phyloP scores from a whole-genome alignment of 1,140 invertebrate species.

The Zaprionus inermis region DNA sequence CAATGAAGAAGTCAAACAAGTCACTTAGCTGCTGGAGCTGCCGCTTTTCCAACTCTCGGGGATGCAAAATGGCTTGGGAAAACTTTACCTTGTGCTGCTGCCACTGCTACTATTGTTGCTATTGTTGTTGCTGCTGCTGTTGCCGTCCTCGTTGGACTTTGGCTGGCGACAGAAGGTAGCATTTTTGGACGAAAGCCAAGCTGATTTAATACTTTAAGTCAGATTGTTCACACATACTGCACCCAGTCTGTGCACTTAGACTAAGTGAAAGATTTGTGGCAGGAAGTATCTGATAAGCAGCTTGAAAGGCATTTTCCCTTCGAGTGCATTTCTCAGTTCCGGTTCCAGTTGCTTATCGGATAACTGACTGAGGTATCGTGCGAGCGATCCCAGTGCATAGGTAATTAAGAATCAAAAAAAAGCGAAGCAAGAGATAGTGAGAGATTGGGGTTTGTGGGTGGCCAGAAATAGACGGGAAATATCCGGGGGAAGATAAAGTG shows the following conservation, averaged over 20 bases:
- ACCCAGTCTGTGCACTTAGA: conserved; percentile 27
- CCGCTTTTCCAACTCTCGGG: conserved; percentile 5
- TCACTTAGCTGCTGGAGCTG: conserved; percentile 58
- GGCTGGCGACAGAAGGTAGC: conserved; percentile 9
- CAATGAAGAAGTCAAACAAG: conserved; percentile 76
- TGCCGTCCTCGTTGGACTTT: background rate
- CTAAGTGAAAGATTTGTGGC: conserved; percentile 61
- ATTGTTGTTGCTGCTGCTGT: background rate
- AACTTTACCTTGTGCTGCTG: conserved; percentile 19
- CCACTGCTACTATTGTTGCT: background rate
- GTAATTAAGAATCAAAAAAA: conserved; percentile 31
- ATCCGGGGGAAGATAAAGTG: background rate
- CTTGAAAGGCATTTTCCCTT: conserved; percentile 18
- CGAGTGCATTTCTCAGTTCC: conserved; percentile 12
- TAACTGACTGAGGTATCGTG: conserved; percentile 6
- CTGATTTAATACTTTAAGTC: conserved; percentile 68
- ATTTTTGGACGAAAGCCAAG: conserved; percentile 62
- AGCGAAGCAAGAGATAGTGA: background rate
- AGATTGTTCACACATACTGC: conserved; percentile 17
- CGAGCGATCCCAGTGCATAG: conserved; percentile 27
- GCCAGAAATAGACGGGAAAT: conserved; percentile 3
- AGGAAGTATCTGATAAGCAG: conserved; percentile 67
- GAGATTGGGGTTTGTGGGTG: conserved; percentile 6
- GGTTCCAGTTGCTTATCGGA: conserved; percentile 13
- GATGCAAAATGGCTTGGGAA: conserved; percentile 60